Evolutionary conservation across 2,797 vertebrate species (phyloP).

Genomic region (Danio aesculapii): DNA sequence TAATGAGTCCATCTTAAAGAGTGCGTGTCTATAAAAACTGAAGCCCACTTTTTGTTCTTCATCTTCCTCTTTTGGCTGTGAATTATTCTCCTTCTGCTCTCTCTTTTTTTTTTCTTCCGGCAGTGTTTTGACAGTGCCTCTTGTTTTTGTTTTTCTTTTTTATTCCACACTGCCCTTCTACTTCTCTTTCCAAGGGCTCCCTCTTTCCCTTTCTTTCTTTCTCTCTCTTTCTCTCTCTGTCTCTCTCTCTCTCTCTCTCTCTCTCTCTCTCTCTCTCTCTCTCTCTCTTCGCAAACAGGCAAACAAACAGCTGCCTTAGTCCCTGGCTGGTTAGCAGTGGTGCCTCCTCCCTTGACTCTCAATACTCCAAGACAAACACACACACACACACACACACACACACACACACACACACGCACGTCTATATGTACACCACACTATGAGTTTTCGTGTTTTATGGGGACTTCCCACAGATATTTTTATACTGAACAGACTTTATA

Average conservation of each 20-base stretch:
- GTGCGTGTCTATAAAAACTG: constrained; percentile 66
- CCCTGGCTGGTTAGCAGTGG: constrained; percentile 69
- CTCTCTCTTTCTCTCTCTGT: no score
- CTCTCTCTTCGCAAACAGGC: constrained; percentile 56
- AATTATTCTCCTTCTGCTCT: constrained; percentile 47
- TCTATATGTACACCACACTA: no score
- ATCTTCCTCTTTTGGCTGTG: constrained; percentile 35
- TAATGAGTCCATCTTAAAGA: constrained; percentile 75
- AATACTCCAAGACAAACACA: constrained; percentile 44
- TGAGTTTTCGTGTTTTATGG: no score
- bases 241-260: no score
- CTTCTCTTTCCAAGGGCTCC: constrained; percentile 48
- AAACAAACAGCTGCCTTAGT: constrained; percentile 79
- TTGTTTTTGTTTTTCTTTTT: constrained; percentile 57
- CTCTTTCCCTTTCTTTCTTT: no score
- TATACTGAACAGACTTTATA: no score
- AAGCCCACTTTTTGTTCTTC: constrained; percentile 44
- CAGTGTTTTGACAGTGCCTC: constrained; percentile 70
- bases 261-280: constrained; percentile 37
- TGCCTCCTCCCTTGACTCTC: constrained; percentile 68
- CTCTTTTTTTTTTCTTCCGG: constrained; percentile 71
- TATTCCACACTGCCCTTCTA: constrained; percentile 47
- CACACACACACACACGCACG: no score
- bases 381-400: no score
- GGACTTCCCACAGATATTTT: no score